A percentile compares a stretch with the other conserved stretches of the same genome.
phyloP scores from a whole-genome alignment of 2,888 invertebrate genomes.

The Anoplius nigerrimus region DNA sequence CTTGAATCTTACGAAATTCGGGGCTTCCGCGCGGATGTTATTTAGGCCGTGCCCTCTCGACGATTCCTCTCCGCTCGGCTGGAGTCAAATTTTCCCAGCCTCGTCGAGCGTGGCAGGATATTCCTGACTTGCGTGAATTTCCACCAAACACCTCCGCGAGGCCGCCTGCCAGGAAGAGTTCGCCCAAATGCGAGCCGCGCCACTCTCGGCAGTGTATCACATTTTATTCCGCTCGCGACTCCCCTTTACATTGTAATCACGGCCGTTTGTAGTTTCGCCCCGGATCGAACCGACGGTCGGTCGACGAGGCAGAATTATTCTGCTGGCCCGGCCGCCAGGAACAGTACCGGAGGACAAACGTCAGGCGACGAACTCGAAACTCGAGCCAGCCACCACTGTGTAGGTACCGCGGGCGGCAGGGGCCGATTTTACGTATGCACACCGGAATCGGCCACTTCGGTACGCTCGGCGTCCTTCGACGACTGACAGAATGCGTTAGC shows the following conservation, averaged over 20 bases:
- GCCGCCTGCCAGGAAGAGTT: too few relatives aligned
- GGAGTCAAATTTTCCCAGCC: too few relatives aligned
- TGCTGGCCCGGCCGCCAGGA: slow-evolving; percentile 15
- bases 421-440: too few relatives aligned
- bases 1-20: too few relatives aligned
- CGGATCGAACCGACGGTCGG: slow-evolving; percentile 18
- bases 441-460: slow-evolving; percentile 18
- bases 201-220: background rate
- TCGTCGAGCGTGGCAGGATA: too few relatives aligned
- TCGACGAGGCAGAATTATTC: slow-evolving; percentile 17
- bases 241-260: slow-evolving; percentile 15
- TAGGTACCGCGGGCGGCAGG: too few relatives aligned
- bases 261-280: slow-evolving; percentile 27
- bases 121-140: too few relatives aligned
- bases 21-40: too few relatives aligned
- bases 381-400: slow-evolving; percentile 7
- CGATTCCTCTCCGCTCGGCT: too few relatives aligned
- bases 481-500: slow-evolving; percentile 30
- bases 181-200: too few relatives aligned
- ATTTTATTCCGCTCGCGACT: slow-evolving; percentile 13
- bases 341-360: slow-evolving; percentile 12
- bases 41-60: too few relatives aligned
- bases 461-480: slow-evolving; percentile 28
- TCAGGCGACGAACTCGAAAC: slow-evolving; percentile 8
- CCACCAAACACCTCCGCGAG: too few relatives aligned